Conservation (phyloP, 1,140 invertebrate genomes). For the Proales similis region DNA sequence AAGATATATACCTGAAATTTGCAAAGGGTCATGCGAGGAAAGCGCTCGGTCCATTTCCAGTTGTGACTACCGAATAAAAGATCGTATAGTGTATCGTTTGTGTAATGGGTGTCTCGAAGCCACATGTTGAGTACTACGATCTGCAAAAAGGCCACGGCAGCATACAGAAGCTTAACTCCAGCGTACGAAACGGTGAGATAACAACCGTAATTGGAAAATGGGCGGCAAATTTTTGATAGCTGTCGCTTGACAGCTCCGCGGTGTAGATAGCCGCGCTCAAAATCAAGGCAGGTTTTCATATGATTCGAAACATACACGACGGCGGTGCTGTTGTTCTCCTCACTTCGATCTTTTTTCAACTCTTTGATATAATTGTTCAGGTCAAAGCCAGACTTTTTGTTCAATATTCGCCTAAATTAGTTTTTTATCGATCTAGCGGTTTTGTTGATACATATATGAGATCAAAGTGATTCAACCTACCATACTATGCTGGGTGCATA, state of each 20-base stretch:
- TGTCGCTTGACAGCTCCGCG: constrained; percentile 5
- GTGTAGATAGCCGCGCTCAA: constrained; percentile 13
- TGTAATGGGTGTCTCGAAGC: constrained; percentile 1
- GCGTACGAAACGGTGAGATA: constrained; percentile 5
- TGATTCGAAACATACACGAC: constrained; percentile 6
- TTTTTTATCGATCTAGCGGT: too few relatives aligned
- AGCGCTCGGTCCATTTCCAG: constrained; percentile 2
- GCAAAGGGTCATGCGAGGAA: constrained; percentile 32
- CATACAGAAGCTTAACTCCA: constrained; percentile 15
- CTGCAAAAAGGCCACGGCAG: not conserved
- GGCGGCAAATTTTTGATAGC: not conserved
- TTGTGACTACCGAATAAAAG: constrained; percentile 10
- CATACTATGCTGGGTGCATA: constrained; percentile 38
- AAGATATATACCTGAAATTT: constrained; percentile 21
- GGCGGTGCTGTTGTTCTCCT: not conserved
- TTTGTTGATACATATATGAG: not conserved
- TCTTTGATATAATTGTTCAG: constrained; percentile 9
- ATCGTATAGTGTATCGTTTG: not conserved
- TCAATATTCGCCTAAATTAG: not conserved
- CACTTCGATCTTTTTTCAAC: constrained; percentile 19
- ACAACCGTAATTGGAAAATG: constrained; percentile 16
- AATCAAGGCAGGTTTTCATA: constrained; percentile 8
- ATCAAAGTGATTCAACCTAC: not conserved
- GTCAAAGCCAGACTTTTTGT: not conserved
- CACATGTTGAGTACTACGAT: constrained; percentile 12